Base-by-base conservation (phyloP, 2,888 invertebrate genomes). In the Tetragonula carbonaria region DNA sequence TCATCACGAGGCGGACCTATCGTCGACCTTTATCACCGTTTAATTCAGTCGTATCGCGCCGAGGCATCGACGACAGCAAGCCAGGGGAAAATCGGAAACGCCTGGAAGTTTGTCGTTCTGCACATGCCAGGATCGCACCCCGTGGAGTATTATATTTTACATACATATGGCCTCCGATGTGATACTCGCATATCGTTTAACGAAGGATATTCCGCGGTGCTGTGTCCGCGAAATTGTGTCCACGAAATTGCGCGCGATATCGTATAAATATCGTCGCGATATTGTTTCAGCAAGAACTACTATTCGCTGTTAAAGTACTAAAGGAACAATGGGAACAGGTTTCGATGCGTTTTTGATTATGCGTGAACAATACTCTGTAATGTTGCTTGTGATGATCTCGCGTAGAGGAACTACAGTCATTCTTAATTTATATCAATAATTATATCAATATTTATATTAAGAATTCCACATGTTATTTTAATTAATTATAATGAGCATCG, bases 101-200 rank as follows among this genome's bases (percentile, higher is more conserved):
- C 51, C 51, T 59, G n/a, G 28, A 74, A 78, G 78, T 80, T 67
- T 38, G 78, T 78, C 66, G 70, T 53, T 62, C 62, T 23, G 53
- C 50, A 51, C 50, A 59, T 63, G 51, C 53, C 38, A 23, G 16
- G 23, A 83, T 74, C 50, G 67, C 74, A 80, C 80, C 80, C 80
- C 55, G 57, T 51, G 75, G 80, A 45, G 72, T 67, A 75, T 72
- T 83, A 80, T 57, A 80, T 72, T 80, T 80, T 67, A 67, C 80
- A 68, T 80, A 72, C 72, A 62, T 76, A 80, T 57, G 67, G n/a
- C 53, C 66, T 63, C 18, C 74, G 66, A 80, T 59, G 45, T 45
- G 75, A n/a, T 59, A 21, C 16, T 55, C 57, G 18, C 51, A 45
- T 45, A 45, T 53, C 75, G 75, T 80, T 75, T 67, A 72, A 75